phyloP scores from a whole-genome alignment of 2,797 vertebrate species.

The Pempheris klunzingeri region DNA sequence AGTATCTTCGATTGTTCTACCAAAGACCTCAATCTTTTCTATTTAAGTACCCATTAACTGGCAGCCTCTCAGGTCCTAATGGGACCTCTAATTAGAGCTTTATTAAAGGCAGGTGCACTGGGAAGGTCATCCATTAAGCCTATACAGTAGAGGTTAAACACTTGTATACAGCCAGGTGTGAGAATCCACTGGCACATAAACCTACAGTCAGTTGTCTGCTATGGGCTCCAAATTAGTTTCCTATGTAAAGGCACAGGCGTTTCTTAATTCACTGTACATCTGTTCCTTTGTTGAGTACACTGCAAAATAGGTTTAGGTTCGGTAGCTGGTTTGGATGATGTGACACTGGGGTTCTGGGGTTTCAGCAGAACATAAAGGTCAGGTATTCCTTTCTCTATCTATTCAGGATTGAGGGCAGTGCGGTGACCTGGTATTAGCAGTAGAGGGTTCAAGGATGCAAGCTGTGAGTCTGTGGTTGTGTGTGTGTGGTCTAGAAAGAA shows the following conservation, averaged over 20 bases:
- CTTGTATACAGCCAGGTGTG: slow-evolving; percentile 16
- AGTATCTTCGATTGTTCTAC: slow-evolving; percentile 55
- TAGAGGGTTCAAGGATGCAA: neutral
- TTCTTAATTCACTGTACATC: neutral
- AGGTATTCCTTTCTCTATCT: neutral
- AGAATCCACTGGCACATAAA: slow-evolving; percentile 2
- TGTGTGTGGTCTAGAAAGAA: neutral
- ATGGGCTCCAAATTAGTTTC: slow-evolving; percentile 5
- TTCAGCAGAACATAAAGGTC: neutral
- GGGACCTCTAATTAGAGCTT: slow-evolving; percentile 63
- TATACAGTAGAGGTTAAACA: slow-evolving; percentile 55
- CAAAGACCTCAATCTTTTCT: slow-evolving; percentile 55
- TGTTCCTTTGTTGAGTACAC: neutral
- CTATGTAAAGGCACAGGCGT: neutral
- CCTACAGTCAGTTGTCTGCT: slow-evolving; percentile 12
- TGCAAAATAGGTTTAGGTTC: neutral
- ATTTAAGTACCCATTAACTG: slow-evolving; percentile 61
- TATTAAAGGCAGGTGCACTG: slow-evolving; percentile 51
- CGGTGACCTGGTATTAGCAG: neutral
- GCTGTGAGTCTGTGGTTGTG: neutral
- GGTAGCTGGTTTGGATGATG: neutral
- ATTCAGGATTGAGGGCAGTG: neutral
- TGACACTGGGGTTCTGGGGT: neutral
- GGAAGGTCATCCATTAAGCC: slow-evolving; percentile 61
- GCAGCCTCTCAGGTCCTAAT: slow-evolving; percentile 49